Evolutionary conservation across 2,888 invertebrate species (phyloP).

Genomic region (Cremastinae sp.): DNA sequence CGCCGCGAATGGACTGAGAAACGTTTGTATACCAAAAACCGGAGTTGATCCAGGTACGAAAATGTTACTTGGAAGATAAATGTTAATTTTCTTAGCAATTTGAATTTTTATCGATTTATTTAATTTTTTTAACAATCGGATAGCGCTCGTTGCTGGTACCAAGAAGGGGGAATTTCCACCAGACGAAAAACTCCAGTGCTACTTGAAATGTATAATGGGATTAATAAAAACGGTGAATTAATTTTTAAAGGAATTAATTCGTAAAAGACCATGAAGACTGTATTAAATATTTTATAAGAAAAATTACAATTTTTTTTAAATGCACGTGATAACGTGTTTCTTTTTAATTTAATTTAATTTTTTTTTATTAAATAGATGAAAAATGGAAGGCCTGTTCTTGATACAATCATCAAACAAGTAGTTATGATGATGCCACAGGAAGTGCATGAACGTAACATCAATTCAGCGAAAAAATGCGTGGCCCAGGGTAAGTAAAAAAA

Average conservation of each 20-base stretch:
- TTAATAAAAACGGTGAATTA: slow-evolving; percentile 82
- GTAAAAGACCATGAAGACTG: no score
- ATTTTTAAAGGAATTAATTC: background rate
- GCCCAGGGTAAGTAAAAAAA: slow-evolving; percentile 56
- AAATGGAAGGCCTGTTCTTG: slow-evolving; percentile 81
- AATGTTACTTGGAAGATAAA: no score
- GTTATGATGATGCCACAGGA: slow-evolving; percentile 65
- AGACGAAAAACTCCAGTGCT: slow-evolving; percentile 79
- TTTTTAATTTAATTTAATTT: slow-evolving; percentile 1
- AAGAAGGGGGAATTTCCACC: slow-evolving; percentile 68
- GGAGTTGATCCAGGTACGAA: slow-evolving; percentile 83
- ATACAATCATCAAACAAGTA: slow-evolving; percentile 82
- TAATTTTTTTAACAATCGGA: slow-evolving; percentile 58
- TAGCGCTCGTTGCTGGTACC: slow-evolving; percentile 62
- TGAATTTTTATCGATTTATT: background rate
- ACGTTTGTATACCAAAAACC: slow-evolving; percentile 85
- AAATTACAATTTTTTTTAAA: no score
- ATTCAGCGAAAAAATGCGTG: slow-evolving; percentile 53
- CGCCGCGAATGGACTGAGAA: slow-evolving; percentile 84
- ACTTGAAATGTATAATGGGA: slow-evolving; percentile 82
- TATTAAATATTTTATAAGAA: no score
- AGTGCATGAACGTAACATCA: slow-evolving; percentile 49
- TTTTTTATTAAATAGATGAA: slow-evolving; percentile 26
- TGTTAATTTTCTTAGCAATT: no score
- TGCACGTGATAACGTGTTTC: no score